A percentile compares a stretch with the other conserved stretches of the same genome.
These are phyloP conservation scores for Diabrotica undecimpunctata DNA, from an alignment of 1,140 invertebrate species.

Conservation along the genomic window DNA sequence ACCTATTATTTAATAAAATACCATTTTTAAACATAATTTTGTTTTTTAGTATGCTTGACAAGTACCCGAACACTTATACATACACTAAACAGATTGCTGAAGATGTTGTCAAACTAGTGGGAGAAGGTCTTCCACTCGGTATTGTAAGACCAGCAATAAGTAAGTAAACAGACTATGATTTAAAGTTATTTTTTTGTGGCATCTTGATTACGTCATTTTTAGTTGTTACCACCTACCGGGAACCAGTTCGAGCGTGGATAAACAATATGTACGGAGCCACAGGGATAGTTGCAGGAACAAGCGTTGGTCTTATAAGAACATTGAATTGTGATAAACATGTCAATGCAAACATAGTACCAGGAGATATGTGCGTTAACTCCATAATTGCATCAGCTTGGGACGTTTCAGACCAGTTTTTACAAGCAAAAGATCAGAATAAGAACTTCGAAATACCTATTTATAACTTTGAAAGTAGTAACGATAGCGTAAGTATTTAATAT, in stretches of 20 bases:
- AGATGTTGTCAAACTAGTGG: constrained; percentile 62
- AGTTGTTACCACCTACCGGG: constrained; percentile 80
- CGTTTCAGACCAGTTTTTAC: constrained; percentile 22
- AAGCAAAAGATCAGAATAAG: constrained; percentile 18
- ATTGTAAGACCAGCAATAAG: constrained; percentile 71
- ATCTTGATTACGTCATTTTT: constrained; percentile 26
- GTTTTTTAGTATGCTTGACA: constrained; percentile 58
- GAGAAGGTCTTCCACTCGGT: constrained; percentile 66
- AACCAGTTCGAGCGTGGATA: constrained; percentile 75
- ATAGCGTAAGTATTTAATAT: constrained; percentile 33
- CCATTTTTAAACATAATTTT: no score
- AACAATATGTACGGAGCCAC: constrained; percentile 91
- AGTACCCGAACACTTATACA: constrained; percentile 83
- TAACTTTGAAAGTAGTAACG: constrained; percentile 66
- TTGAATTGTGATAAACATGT: constrained; percentile 61
- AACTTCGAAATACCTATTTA: constrained; percentile 57
- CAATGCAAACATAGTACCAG: constrained; percentile 81
- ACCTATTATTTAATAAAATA: no score
- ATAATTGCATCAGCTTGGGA: constrained; percentile 60
- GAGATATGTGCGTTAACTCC: constrained; percentile 81
- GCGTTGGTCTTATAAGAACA: constrained; percentile 69
- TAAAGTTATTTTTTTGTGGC: no score
- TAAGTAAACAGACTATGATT: constrained; percentile 43
- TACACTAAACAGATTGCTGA: constrained; percentile 83
- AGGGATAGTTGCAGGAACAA: constrained; percentile 52